Base-by-base conservation (phyloP, 2,797 vertebrate genomes). In the Choloepus didactylus region DNA sequence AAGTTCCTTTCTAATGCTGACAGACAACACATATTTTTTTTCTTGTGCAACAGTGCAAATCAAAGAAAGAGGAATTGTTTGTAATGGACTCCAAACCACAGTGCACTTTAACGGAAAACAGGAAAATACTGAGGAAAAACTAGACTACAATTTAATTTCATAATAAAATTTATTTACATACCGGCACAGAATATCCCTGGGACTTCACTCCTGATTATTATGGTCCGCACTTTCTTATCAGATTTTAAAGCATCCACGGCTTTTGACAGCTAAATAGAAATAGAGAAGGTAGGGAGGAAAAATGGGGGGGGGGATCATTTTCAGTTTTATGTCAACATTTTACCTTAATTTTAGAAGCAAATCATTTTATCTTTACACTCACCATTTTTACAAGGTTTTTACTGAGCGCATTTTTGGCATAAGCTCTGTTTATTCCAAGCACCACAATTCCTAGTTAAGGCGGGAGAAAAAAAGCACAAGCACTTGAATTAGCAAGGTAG, bases 151-250 rank as follows among this genome's bases (percentile, higher is more conserved):
- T 93, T 95, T 95, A 97, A 77, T 62, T 95, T 96, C 79, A 95
- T 83, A 97, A 87, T 89, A 98, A 97, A 97, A 97, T 92, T 77
- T 97, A 97, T 97, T 98, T 98, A 97, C 98, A 96, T 99, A 99
- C 99, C 99, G 98, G 99, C 99, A 99, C 99, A 99, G 98, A 99
- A 99, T 97, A 99, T 98, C 93, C 99, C 99, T 59, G 99, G 99
- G 91, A 99, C 99, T 98, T 99, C 97, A 97, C 99, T 99, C 98
- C 99, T 99, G 64, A 99, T 96, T 97, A 99, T 99, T 92, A 99
- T 98, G 70, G 99, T 99, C 97, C 99, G 99, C 72, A 99, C 99
- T 98, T 99, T 99, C 98, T 99, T 99, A 98, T 99, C 99, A 96
- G 98, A 99, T 98, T 99, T 99, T 95, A 99, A 98, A 84, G 98